Base-by-base conservation (phyloP, 2,113 vertebrate genomes). In the Dendropsophus ebraccatus region DNA sequence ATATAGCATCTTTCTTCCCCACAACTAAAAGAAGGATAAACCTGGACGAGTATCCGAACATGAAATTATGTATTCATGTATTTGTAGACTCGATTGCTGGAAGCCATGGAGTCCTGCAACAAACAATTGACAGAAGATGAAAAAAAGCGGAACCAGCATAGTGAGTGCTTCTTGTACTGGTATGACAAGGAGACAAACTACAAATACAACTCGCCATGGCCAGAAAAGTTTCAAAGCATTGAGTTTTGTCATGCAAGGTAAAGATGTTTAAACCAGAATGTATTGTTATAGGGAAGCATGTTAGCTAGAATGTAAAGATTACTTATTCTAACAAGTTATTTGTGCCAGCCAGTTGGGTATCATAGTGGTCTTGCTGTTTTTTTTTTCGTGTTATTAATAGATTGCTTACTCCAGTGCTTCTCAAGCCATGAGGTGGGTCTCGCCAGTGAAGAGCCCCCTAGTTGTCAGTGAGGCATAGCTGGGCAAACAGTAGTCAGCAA, bases 61-160 rank as follows among this genome's bases (percentile, higher is more conserved):
- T 9, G 1, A 30, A 30, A 8, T 58, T 58, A 30, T 67, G 1
- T 32, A 70, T 41, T 70, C 23, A 11, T 70, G 75, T 30, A 52
- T 19, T 49, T 74, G 19, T 89, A 99, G 98, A 96, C 92, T 88
- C 93, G 90, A 82, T 89, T 99, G 82, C 93, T 99, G 82, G 94
- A 96, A 88, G 97, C 98, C 23, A 99, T 99, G 98, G 96, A 97
- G 5, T 86, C 92, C 2, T 96, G 91, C 90, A 96, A 94, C 82
- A 88, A 92, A 28, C 92, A 91, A 67, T 87, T 99, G 90, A 96
- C 92, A 35, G 92, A 93, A 82, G 94, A 93, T 23, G 98, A 99
- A 88, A 95, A 92, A 88, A 92, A 30, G 85, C 95, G 98, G 89
- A 99, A 99, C 89, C 89, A 92, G 62, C 98, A 99, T 87, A 97